Base-by-base conservation (phyloP, 2,888 invertebrate genomes). In the Agrotis exclamationis region DNA sequence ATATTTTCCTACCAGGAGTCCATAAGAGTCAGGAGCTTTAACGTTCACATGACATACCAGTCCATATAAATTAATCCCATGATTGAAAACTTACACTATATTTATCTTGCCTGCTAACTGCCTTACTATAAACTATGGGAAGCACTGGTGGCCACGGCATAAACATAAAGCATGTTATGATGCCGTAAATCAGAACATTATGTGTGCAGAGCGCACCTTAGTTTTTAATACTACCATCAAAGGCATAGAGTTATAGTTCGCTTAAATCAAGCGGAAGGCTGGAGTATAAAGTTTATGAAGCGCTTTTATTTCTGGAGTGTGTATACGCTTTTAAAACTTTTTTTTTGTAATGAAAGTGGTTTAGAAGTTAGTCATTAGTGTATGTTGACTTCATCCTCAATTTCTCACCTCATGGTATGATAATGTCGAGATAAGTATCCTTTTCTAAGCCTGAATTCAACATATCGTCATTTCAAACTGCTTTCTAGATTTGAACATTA, bases 171-270 rank as follows among this genome's bases (percentile, higher is more conserved):
- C 33, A 68, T 58, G 64, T 81, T 79, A 81, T 81, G 68, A 72
- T 65, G 69, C 70, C 71, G 62, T 81, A 81, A 81, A 81, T 81
- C 75, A 75, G 58, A 54, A 59, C 63, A 72, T 79, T 75, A 79
- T 75, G 69, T 69, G 82, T 60, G 67, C 69, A 59, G 64, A 70
- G 65, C 50, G 66, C 66, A 66, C 74, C 77, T 80, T 74, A 70
- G 67, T 74, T 77, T 80, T 80, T 81, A 78, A 70, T 81, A 63
- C 80, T 63, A 28, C 81, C 74, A 74, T 80, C 81, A 80, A 78
- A 74, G 78, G 78, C 69, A 70, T 20, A 48, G 50, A 66, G 76
- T 76, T 75, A 80, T 62, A 78, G 76, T 64, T 74, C 56, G 65
- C 54, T 78, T 75, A 79, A 78, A 79, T 74, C 78, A 79, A 78